Evolutionary conservation across 2,888 invertebrate species (phyloP), one percentile per base, ranked within the genome.

Genomic region (Pecten maximus): DNA sequence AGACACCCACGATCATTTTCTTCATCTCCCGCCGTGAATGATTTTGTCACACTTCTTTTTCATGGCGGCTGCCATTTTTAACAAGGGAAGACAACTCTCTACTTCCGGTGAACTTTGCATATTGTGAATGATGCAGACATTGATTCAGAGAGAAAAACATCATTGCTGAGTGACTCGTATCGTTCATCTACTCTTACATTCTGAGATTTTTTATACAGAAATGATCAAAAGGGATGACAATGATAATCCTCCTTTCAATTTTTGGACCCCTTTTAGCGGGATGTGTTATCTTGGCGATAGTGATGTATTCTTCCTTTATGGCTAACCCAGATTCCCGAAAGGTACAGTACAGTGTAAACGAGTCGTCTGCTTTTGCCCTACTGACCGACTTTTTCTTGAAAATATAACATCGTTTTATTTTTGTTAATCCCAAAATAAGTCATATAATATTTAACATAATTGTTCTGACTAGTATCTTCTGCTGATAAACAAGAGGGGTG

Each of bases 31-130:
- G 74, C 74, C 74, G 74, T 74, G 0, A 15, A 88, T 48, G 40
- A 28, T 40, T 40, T 88, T 88, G 88, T 88, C 88, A 44, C 40
- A 40, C 48, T 48, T 28, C 88, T 28, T 40, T 74, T 89, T 60
- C 40, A 89, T 89, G 89, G 89, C 35, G 87, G 89, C 87, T 87
- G 89, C 87, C 89, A 89, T 89, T 89, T 89, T 89, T 10, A 6
- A n/a, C 12, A 40, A 89, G 44, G 91, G 91, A 88, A 88, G 87
- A 48, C 40, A 87, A 91, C 88, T 88, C 44, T 40, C 35, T 8
- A 88, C 90, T 90, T 91, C 91, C 91, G 90, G 91, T 90, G 91
- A 91, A 91, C 91, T 90, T 91, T 91, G 89, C 90, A 88, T 48
- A 74, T 86, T 88, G 44, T 35, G 60, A 44, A 87, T 74, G 74